Percentiles rank a stretch among this genome's conserved stretches.
Conservation (phyloP, 2,797 vertebrate genomes). For the Rhyacichthys aspro region DNA sequence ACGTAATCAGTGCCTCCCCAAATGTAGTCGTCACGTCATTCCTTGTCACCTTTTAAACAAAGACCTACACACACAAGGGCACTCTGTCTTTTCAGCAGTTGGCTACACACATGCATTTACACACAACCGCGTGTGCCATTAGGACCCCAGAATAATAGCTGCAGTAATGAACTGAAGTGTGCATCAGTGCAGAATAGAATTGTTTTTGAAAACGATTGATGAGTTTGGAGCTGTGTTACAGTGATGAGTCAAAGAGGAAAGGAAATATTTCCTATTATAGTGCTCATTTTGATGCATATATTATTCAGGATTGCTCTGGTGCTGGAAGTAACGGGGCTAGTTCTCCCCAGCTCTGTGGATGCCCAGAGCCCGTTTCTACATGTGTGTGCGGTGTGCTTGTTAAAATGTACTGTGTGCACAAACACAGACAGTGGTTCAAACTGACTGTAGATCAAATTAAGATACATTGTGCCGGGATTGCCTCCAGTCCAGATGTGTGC, state of each 20-base stretch:
- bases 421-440: conserved; percentile 54
- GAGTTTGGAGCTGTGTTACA: conserved; percentile 31
- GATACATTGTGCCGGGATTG: conserved; percentile 54
- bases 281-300: conserved; percentile 39
- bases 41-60: conserved; percentile 44
- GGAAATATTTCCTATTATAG: conserved; percentile 47
- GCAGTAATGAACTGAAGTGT: conserved; percentile 64
- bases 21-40: conserved; percentile 8
- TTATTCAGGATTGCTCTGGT: conserved; percentile 34
- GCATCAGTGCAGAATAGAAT: conserved; percentile 62
- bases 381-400: conserved; percentile 25
- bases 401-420: conserved; percentile 27
- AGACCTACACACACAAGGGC: conserved; percentile 42
- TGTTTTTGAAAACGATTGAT: conserved; percentile 60
- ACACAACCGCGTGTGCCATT: conserved; percentile 47
- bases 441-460: conserved; percentile 70
- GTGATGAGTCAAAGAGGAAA: conserved; percentile 45
- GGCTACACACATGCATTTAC: conserved; percentile 20
- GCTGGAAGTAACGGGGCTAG: conserved; percentile 8
- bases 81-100: conserved; percentile 20
- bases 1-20: conserved; percentile 44
- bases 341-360: neutral
- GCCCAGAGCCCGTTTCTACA: conserved; percentile 25
- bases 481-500: conserved; percentile 58
- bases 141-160: conserved; percentile 55